A percentile compares a stretch with the other conserved stretches of the same genome.
These are phyloP conservation scores for Caracal caracal DNA, from an alignment of 2,113 vertebrate species.

Conservation along the genomic window DNA sequence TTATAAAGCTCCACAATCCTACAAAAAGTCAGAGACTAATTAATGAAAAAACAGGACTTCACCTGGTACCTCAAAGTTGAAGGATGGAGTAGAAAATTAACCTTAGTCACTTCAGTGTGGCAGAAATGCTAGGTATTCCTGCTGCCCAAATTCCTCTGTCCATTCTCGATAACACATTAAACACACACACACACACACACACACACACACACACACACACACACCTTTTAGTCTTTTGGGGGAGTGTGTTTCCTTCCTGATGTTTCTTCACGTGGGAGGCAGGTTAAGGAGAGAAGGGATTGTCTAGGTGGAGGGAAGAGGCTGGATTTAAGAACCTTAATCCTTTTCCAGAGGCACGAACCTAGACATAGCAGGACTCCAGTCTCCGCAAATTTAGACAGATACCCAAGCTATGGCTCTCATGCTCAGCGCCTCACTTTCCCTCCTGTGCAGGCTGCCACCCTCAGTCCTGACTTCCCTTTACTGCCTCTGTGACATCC, in stretches of 20 bases:
- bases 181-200: not conserved
- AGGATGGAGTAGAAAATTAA: not conserved
- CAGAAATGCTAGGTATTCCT: not conserved
- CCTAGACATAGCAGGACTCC: not conserved
- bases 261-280: not conserved
- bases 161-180: not conserved
- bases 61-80: not conserved
- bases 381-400: not conserved
- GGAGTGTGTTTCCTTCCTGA: not conserved
- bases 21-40: not conserved
- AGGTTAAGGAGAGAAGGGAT: not conserved
- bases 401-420: not conserved
- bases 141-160: not conserved
- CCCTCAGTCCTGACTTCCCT: not conserved
- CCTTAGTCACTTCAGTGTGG: not conserved
- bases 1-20: not conserved
- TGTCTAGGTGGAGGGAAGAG: not conserved
- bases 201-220: not conserved
- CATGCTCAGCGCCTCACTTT: accelerated
- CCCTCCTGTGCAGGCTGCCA: not conserved
- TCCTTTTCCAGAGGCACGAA: not conserved
- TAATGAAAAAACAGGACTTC: not conserved
- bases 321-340: not conserved
- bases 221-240: not conserved
- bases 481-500: not conserved